phyloP scores from a whole-genome alignment of 1,140 invertebrate species.

The Drosophila rufa region DNA sequence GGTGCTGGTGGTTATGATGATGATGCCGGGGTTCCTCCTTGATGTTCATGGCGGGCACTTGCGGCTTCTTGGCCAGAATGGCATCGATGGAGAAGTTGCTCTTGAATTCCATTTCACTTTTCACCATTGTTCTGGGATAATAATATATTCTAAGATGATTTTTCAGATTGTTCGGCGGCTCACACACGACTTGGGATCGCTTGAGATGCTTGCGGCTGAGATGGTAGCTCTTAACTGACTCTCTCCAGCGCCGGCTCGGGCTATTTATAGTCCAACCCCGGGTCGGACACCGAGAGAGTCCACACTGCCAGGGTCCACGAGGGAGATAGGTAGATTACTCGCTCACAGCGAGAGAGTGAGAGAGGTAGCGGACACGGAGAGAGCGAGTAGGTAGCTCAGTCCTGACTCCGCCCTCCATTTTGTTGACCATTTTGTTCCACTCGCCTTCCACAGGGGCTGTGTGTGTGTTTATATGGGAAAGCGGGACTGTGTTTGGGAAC shows the following conservation, averaged over 20 bases:
- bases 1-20: conserved; percentile 40
- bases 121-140: conserved; percentile 58
- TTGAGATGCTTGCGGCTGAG: conserved; percentile 44
- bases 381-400: background rate
- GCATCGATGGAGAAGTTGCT: conserved; percentile 91
- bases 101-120: conserved; percentile 84
- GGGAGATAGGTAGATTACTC: conserved; percentile 14
- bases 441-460: conserved; percentile 55
- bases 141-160: conserved; percentile 22
- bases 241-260: conserved; percentile 38
- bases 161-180: conserved; percentile 11
- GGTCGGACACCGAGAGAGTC: conserved; percentile 21
- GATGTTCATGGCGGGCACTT: conserved; percentile 33
- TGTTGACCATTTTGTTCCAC: conserved; percentile 78
- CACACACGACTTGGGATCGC: conserved; percentile 48
- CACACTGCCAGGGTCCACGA: background rate
- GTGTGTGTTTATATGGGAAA: background rate
- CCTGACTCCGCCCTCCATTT: conserved; percentile 58
- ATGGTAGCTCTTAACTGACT: conserved; percentile 73
- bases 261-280: conserved; percentile 70
- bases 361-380: conserved; percentile 4
- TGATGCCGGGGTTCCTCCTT: conserved; percentile 58
- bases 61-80: conserved; percentile 87
- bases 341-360: background rate
- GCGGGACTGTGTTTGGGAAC: conserved; percentile 66